Evolutionary conservation across 1,140 invertebrate genomes (phyloP).

Genomic region (Aphaenogaster rudis): DNA sequence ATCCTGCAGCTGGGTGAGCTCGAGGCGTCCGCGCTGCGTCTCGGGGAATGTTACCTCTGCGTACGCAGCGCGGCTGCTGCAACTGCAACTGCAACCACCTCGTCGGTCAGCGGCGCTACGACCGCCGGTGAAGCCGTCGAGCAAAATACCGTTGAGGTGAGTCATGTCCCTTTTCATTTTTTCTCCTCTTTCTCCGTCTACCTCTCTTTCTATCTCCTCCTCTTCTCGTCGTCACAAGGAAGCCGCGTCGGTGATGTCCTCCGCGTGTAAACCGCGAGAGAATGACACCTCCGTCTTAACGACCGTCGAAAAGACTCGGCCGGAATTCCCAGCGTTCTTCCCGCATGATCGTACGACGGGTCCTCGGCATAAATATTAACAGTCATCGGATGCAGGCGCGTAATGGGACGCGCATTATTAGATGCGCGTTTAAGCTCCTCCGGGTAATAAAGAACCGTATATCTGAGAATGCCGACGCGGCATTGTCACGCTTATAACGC

Average conservation of each 20-base stretch:
- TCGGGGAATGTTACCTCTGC: slow-evolving; percentile 87
- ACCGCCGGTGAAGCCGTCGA: slow-evolving; percentile 79
- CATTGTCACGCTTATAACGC: slow-evolving; percentile 24
- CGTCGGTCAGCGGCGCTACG: slow-evolving; percentile 71
- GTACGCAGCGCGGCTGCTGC: slow-evolving; percentile 82
- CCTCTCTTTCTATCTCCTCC: background rate
- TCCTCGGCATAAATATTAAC: slow-evolving; percentile 54
- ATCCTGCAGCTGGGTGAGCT: slow-evolving; percentile 86
- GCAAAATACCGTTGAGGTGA: slow-evolving; percentile 85
- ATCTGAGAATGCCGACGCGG: slow-evolving; percentile 31
- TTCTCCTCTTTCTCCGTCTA: background rate
- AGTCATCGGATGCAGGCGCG: slow-evolving; percentile 16
- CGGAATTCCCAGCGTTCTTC: slow-evolving; percentile 62
- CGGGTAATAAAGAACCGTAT: slow-evolving; percentile 41
- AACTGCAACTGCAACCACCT: slow-evolving; percentile 80
- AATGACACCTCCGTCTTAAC: slow-evolving; percentile 34
- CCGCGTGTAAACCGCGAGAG: background rate
- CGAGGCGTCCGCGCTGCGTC: slow-evolving; percentile 85
- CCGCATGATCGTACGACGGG: slow-evolving; percentile 38
- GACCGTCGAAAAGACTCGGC: slow-evolving; percentile 19
- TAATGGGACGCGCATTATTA: slow-evolving; percentile 45
- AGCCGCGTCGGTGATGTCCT: slow-evolving; percentile 28
- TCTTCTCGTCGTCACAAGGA: background rate
- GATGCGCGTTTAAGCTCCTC: slow-evolving; percentile 27
- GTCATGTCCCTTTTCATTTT: slow-evolving; percentile 69